Base-by-base conservation (phyloP, 2,888 invertebrate genomes). In the Chelonus formosanus region DNA sequence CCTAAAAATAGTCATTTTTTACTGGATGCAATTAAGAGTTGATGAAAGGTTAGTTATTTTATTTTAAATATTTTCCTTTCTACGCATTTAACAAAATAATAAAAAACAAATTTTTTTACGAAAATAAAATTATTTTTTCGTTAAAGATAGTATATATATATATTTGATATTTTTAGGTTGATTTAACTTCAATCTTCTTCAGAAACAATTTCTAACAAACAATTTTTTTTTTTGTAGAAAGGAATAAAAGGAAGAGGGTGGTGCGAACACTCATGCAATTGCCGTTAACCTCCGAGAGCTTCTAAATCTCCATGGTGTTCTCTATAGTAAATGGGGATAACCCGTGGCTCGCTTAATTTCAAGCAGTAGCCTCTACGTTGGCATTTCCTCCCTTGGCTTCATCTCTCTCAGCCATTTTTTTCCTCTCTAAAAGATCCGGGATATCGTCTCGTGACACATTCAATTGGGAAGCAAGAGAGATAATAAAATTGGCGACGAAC, bases 221-320 rank as follows among this genome's bases (percentile, higher is more conserved):
- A 48, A 48, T 32, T 58, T 45, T 44, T 57, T 57, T 20, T 40
- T 59, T 8, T 35, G 32, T 5, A 7, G 31, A 31, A 35, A 48
- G 34, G 6, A 58, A 48, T 50, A 50, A 50, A 7, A 52, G 32
- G 45, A 62, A 31, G 36, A 50, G 34, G 5, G 44, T 44, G 40
- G 56, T 34, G 66, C 52, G 56, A 66, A 48, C 52, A 56, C 43
- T 50, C 43, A 48, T 40, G 61, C 66, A 61, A 66, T 55, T 61
- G 57, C 52, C 50, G 57, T 62, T 61, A 60, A 54, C 55, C 55
- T 60, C 43, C 31, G 44, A 40, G 40, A 47, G 48, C 60, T 44
- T 43, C 50, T 61, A 61, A 57, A 66, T 66, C 57, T 66, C 57
- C 57, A 57, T 53, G 59, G 60, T 65, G 59, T 65, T 60, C 20